Conservation (phyloP, 2,113 vertebrate genomes). For the Hiodon alosoides region DNA sequence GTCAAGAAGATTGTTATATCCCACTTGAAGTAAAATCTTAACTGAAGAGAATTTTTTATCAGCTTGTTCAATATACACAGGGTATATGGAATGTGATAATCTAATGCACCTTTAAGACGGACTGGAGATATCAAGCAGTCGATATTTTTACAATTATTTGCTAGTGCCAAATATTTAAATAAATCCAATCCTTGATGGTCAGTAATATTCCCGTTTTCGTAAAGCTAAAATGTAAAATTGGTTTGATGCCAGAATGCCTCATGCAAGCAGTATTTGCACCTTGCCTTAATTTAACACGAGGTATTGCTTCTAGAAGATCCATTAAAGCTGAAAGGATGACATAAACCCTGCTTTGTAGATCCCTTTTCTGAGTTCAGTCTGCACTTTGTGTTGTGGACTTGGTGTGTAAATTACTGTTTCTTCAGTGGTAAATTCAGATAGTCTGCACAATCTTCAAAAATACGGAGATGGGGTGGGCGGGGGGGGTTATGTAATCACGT, state of each 20-base stretch:
- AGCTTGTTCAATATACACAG: not conserved
- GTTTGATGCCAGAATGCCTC: constrained; percentile 5
- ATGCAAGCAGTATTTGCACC: constrained; percentile 2
- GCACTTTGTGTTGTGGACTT: not conserved
- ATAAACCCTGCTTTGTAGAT: constrained; percentile 10
- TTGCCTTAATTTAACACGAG: not conserved
- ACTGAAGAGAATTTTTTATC: not conserved
- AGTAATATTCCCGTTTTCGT: constrained; percentile 16
- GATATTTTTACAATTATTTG: constrained; percentile 20
- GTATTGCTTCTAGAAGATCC: constrained; percentile 11
- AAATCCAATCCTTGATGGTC: constrained; percentile 9
- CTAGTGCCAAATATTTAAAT: constrained; percentile 14
- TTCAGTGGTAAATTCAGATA: too few relatives aligned
- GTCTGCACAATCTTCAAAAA: too few relatives aligned
- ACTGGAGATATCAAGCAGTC: not conserved
- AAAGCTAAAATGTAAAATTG: constrained; percentile 6
- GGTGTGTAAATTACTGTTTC: not conserved
- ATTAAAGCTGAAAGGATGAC: constrained; percentile 21
- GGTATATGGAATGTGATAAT: not conserved
- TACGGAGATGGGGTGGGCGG: too few relatives aligned
- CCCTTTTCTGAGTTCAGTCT: constrained; percentile 2
- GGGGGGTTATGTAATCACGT: too few relatives aligned
- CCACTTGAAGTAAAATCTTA: not conserved
- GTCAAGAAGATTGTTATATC: constrained; percentile 16
- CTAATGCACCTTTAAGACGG: constrained; percentile 5